Evolutionary conservation across 2,888 invertebrate species (phyloP).

Genomic region (Latheticus oryzae): DNA sequence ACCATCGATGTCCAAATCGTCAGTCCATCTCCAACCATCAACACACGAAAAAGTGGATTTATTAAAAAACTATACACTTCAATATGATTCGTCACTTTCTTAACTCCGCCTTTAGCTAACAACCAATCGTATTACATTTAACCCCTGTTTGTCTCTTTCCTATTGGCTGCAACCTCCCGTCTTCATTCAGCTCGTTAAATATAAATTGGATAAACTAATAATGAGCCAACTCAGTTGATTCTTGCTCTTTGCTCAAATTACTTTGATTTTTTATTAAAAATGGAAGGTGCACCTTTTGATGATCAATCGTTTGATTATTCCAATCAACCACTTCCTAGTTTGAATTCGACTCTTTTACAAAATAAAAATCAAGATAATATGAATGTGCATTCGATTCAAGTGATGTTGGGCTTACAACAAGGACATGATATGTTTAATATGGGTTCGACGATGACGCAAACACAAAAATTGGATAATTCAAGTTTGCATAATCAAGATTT

Average conservation of each 20-base stretch:
- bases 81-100: conserved; percentile 39
- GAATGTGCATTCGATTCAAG: conserved; percentile 75
- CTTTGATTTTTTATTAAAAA: conserved; percentile 66
- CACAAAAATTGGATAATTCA: conserved; percentile 65
- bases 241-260: conserved; percentile 55
- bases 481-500: conserved; percentile 65
- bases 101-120: conserved; percentile 43
- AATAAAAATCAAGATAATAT: conserved; percentile 64
- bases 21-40: conserved; percentile 18
- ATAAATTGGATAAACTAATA: conserved; percentile 67
- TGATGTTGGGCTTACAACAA: conserved; percentile 74
- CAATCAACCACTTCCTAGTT: conserved; percentile 67
- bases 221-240: conserved; percentile 64
- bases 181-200: conserved; percentile 66
- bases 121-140: conserved; percentile 47
- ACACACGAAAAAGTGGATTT: not conserved
- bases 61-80: too few species aligned
- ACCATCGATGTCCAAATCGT: too few species aligned
- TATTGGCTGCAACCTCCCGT: conserved; percentile 54
- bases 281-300: conserved; percentile 80
- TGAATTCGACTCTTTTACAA: conserved; percentile 62
- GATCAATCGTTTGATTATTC: conserved; percentile 85
- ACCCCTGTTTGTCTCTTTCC: conserved; percentile 43
- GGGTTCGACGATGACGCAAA: conserved; percentile 65
- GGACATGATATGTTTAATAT: conserved; percentile 65